phyloP scores from a whole-genome alignment of 1,140 invertebrate species.

The Probaryconus sp. region DNA sequence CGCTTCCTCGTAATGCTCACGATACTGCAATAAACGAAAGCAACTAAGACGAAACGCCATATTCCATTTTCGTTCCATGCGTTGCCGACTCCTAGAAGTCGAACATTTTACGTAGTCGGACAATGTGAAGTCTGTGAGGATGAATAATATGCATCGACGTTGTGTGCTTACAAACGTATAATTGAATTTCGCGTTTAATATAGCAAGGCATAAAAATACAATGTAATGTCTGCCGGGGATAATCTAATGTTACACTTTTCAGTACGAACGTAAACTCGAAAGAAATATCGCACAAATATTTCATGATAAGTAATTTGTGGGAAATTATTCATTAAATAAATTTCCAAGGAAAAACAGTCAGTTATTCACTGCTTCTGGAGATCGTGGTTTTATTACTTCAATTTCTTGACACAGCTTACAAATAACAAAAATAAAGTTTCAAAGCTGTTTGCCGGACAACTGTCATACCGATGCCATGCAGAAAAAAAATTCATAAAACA shows the following conservation, averaged over 20 bases:
- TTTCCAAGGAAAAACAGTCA: too few relatives aligned
- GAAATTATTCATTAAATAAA: too few relatives aligned
- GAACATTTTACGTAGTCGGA: slow-evolving; percentile 48
- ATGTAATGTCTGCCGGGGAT: neutral
- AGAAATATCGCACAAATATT: too few relatives aligned
- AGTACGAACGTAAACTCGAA: too few relatives aligned
- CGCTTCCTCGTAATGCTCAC: slow-evolving; percentile 60
- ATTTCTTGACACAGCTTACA: too few relatives aligned
- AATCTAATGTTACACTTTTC: neutral
- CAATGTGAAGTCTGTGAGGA: slow-evolving; percentile 29
- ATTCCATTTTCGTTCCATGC: slow-evolving; percentile 59
- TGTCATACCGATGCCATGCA: too few relatives aligned
- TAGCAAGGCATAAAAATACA: slow-evolving; percentile 16
- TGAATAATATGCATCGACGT: slow-evolving; percentile 30
- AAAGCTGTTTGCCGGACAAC: too few relatives aligned
- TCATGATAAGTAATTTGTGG: too few relatives aligned
- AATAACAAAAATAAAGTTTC: too few relatives aligned
- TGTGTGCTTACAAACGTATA: slow-evolving; percentile 24
- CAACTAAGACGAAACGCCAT: slow-evolving; percentile 62
- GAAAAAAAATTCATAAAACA: too few relatives aligned
- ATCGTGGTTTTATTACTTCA: too few relatives aligned
- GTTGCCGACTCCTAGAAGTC: slow-evolving; percentile 56
- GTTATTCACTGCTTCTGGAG: too few relatives aligned
- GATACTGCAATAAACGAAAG: slow-evolving; percentile 65
- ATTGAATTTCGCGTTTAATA: slow-evolving; percentile 42